Evolutionary conservation across 2,888 invertebrate genomes (phyloP).

Genomic region (Ceraclea dissimilis): DNA sequence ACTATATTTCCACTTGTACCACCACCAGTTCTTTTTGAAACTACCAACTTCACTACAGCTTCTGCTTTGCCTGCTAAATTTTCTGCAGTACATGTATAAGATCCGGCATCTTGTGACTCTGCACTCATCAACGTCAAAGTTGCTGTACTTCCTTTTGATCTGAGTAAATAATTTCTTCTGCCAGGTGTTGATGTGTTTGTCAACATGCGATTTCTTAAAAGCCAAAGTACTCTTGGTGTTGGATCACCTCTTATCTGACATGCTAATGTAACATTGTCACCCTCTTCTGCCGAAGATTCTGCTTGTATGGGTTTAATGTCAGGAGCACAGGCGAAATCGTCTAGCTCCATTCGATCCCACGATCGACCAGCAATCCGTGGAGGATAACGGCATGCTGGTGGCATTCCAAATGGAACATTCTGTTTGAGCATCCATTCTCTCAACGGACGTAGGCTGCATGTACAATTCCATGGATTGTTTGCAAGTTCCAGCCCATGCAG

Average conservation of each 20-base stretch:
- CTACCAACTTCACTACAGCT: conserved; percentile 63
- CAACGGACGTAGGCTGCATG: conserved; percentile 65
- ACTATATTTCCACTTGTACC: conserved; percentile 51
- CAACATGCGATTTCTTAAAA: conserved; percentile 60
- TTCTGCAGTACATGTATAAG: conserved; percentile 71
- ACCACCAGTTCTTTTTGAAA: conserved; percentile 57
- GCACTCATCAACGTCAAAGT: conserved; percentile 66
- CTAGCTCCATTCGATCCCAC: conserved; percentile 70
- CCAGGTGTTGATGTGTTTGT: conserved; percentile 53
- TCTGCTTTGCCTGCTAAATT: conserved; percentile 73
- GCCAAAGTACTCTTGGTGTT: conserved; percentile 65
- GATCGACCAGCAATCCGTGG: conserved; percentile 54
- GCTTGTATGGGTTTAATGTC: conserved; percentile 55
- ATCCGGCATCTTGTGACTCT: conserved; percentile 67
- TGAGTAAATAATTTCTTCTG: conserved; percentile 58
- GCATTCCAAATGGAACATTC: conserved; percentile 66
- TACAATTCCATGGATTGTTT: conserved; percentile 79
- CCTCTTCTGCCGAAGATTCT: conserved; percentile 59
- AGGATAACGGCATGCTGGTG: conserved; percentile 64
- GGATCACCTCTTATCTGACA: conserved; percentile 66
- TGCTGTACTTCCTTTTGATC: conserved; percentile 59
- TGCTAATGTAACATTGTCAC: conserved; percentile 64
- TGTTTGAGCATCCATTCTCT: conserved; percentile 71
- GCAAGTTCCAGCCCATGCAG: conserved; percentile 69
- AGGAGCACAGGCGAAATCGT: conserved; percentile 74